Evolutionary conservation across 2,113 vertebrate species (phyloP).

Genomic region (Tachuris rubrigastra): DNA sequence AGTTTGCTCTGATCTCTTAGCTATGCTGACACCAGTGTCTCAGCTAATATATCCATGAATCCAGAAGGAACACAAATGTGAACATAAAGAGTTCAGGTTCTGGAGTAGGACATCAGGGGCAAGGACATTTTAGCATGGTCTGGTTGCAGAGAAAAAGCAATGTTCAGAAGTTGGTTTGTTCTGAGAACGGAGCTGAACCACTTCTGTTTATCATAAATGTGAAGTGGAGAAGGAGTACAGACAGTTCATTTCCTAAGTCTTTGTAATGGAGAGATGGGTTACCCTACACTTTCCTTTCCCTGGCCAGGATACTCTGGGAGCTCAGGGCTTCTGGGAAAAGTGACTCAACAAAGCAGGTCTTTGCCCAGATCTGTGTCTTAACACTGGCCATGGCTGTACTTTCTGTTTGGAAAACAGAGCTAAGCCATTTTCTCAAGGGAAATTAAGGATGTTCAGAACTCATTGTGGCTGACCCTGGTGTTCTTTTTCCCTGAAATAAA

Average conservation of each 20-base stretch:
- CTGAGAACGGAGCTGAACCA: neutral
- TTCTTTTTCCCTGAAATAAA: neutral
- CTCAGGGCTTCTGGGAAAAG: neutral
- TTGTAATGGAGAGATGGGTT: neutral
- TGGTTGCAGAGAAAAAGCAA: neutral
- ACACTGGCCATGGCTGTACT: neutral
- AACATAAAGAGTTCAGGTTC: neutral
- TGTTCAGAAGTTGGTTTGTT: neutral
- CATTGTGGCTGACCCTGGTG: neutral
- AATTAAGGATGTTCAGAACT: neutral
- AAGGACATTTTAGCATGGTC: neutral
- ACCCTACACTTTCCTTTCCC: neutral
- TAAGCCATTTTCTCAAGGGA: neutral
- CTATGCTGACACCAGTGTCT: neutral
- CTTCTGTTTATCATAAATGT: neutral
- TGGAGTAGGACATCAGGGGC: neutral
- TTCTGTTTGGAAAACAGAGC: neutral
- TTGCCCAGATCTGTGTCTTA: neutral
- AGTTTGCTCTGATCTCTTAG: slow-evolving; percentile 6
- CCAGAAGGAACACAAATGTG: neutral
- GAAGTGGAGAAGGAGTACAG: neutral
- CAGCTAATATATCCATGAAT: neutral
- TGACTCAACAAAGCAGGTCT: neutral
- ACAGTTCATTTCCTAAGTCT: neutral
- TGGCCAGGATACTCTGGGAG: neutral